Conservation (phyloP, 2,888 invertebrate genomes). For the Mesorhabditis sp. region DNA sequence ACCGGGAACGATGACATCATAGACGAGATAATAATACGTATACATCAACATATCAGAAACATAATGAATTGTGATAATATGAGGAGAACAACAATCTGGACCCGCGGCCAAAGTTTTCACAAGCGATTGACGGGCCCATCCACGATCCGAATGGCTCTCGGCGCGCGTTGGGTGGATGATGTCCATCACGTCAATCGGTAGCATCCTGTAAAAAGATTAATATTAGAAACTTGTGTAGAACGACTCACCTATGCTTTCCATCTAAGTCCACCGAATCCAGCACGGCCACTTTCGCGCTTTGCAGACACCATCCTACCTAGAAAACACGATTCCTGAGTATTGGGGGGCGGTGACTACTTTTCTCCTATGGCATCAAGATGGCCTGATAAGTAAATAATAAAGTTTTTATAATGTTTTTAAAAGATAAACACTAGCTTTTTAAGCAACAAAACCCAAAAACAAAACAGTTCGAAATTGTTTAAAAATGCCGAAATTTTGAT, state of each 20-base stretch:
- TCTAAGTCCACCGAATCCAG: background rate
- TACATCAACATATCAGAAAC: background rate
- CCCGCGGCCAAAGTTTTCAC: background rate
- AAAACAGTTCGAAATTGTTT: no score
- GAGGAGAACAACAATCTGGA: background rate
- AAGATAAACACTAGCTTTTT: no score
- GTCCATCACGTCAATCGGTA: conserved; percentile 4
- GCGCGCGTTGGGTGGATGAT: conserved; percentile 1
- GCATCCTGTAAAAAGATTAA: background rate
- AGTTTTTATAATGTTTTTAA: no score
- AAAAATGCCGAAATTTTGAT: no score
- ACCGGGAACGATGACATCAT: background rate
- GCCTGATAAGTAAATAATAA: no score
- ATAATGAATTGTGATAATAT: background rate
- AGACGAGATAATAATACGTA: conserved; percentile 3
- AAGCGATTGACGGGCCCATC: background rate
- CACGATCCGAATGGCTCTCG: background rate
- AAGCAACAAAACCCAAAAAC: no score
- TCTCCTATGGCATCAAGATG: no score
- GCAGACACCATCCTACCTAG: background rate
- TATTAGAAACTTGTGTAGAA: background rate
- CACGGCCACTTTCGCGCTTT: background rate
- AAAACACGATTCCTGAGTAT: background rate
- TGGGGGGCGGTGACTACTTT: no score
- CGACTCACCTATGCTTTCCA: background rate